Evolutionary conservation across 2,113 vertebrate species (phyloP).

Genomic region (Hucho hucho): DNA sequence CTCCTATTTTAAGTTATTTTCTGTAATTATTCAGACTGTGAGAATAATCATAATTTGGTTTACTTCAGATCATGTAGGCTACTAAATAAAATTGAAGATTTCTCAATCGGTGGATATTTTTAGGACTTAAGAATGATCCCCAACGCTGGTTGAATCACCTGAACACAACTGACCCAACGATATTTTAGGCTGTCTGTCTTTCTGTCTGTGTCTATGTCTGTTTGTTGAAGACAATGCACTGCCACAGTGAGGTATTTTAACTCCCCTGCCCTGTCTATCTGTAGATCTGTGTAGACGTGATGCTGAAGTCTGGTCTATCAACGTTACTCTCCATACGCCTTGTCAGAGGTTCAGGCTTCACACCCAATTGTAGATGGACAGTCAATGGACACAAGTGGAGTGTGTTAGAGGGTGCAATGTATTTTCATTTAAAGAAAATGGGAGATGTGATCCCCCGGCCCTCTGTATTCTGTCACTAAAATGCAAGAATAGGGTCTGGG

Average conservation of each 20-base stretch:
- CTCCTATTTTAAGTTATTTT: conserved; percentile 57
- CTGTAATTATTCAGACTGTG: conserved; percentile 35
- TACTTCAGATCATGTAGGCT: conserved; percentile 52
- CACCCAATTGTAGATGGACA: conserved; percentile 48
- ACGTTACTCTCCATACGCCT: neutral
- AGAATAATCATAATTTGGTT: conserved; percentile 49
- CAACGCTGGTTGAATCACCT: conserved; percentile 33
- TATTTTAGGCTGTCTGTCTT: neutral
- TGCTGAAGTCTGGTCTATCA: no score
- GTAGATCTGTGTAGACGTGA: conserved; percentile 10
- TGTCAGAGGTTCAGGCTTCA: neutral
- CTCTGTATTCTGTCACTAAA: conserved; percentile 69
- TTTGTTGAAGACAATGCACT: conserved; percentile 69
- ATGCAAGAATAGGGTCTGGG: conserved; percentile 53
- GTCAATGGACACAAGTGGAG: conserved; percentile 19
- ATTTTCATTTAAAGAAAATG: conserved; percentile 52
- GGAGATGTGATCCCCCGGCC: conserved; percentile 41
- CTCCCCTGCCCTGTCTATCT: conserved; percentile 56
- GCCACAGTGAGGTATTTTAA: conserved; percentile 56
- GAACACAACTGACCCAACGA: conserved; percentile 23
- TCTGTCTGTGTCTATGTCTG: conserved; percentile 42
- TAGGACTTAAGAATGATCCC: conserved; percentile 30
- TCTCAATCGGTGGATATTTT: conserved; percentile 25
- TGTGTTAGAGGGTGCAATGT: conserved; percentile 41
- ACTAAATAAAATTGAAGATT: conserved; percentile 23